Evolutionary conservation across 2,888 invertebrate species (phyloP).

Genomic region (Dorcus hopei): DNA sequence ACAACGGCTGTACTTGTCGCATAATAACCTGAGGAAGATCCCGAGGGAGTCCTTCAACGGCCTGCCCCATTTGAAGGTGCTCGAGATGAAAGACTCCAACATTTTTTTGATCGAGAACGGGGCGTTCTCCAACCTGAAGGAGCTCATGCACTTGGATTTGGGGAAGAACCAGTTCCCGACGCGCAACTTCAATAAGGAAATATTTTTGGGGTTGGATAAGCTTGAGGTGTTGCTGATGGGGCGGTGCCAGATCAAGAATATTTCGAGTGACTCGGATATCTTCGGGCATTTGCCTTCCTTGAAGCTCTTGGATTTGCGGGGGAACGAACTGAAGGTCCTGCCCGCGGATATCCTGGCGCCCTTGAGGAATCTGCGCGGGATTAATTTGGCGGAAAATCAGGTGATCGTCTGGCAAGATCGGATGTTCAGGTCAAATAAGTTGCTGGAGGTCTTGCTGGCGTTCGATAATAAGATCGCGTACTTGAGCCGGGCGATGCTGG

Average conservation of each 20-base stretch:
- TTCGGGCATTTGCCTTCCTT: conserved; percentile 54
- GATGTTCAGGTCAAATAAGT: conserved; percentile 51
- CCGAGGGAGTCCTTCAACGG: conserved; percentile 54
- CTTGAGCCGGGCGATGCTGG: conserved; percentile 56
- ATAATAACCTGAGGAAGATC: conserved; percentile 54
- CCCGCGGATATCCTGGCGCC: conserved; percentile 49
- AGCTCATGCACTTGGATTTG: conserved; percentile 53
- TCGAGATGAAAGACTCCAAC: conserved; percentile 56
- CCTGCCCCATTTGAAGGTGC: conserved; percentile 49
- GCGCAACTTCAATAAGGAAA: conserved; percentile 32
- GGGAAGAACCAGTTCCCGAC: conserved; percentile 54
- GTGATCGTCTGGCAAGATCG: conserved; percentile 55
- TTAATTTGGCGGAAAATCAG: conserved; percentile 55
- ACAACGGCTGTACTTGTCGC: conserved; percentile 53
- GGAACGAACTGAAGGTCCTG: conserved; percentile 52
- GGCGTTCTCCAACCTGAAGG: conserved; percentile 51
- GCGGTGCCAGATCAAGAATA: conserved; percentile 52
- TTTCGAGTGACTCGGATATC: conserved; percentile 50
- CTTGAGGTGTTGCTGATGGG: conserved; percentile 52
- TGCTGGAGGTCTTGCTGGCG: conserved; percentile 48
- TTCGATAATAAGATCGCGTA: conserved; percentile 57
- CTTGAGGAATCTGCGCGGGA: conserved; percentile 47
- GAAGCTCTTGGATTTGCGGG: conserved; percentile 52
- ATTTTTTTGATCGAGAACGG: conserved; percentile 52
- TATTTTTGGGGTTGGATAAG: conserved; percentile 53